Conservation (phyloP, 2,113 vertebrate species). For the Bambusicola thoracicus region DNA sequence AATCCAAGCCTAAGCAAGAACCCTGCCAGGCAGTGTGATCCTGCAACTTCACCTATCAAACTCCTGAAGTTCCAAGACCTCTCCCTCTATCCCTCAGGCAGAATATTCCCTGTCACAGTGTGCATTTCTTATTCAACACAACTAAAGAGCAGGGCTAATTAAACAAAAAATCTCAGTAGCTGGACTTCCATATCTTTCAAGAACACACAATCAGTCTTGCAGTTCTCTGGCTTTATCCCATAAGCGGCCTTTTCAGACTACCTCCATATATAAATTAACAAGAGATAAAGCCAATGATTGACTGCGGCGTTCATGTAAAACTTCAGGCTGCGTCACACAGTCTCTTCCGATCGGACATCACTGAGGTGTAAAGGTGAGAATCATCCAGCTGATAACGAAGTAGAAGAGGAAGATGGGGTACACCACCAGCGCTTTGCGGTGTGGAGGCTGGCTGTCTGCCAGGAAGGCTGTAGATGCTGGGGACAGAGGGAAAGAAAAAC, state of each 20-base stretch:
- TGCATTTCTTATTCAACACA: background rate
- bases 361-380: constrained; percentile 87
- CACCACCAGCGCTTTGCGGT: constrained; percentile 91
- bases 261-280: constrained; percentile 54
- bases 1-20: constrained; percentile 39
- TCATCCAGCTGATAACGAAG: constrained; percentile 98
- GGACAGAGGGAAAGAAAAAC: background rate
- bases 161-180: background rate
- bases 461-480: constrained; percentile 95
- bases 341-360: constrained; percentile 3
- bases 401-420: constrained; percentile 98
- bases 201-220: background rate
- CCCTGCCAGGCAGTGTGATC: background rate
- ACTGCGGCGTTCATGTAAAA: background rate
- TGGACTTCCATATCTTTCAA: constrained; percentile 19
- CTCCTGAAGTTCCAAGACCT: background rate
- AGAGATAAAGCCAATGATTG: constrained; percentile 46
- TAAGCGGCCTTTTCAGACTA: constrained; percentile 26
- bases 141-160: background rate
- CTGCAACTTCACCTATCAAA: background rate
- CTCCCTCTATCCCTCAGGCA: background rate
- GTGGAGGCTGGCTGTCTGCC: constrained; percentile 92
- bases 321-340: background rate
- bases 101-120: background rate
- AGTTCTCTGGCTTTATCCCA: constrained; percentile 66